These are phyloP conservation scores for Sphyrna mokarran DNA, from an alignment of 2,113 vertebrate species.

Conservation along the genomic window DNA sequence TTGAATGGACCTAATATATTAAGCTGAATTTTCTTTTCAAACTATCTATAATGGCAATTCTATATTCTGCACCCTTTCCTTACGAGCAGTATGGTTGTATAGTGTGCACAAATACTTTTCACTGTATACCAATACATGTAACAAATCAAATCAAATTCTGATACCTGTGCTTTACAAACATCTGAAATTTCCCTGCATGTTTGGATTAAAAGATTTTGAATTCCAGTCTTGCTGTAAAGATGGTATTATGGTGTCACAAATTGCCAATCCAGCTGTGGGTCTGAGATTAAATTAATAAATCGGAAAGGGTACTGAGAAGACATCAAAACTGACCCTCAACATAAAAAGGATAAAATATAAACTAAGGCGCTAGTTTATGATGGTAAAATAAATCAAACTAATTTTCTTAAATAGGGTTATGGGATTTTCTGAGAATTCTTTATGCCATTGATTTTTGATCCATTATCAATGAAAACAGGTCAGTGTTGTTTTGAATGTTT, in stretches of 20 bases:
- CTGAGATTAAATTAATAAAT: neutral
- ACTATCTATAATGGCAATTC: too few relatives aligned
- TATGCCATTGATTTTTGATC: neutral
- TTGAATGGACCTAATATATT: too few relatives aligned
- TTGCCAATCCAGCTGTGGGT: neutral
- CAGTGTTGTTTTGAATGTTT: neutral
- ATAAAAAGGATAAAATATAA: neutral
- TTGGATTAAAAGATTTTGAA: neutral
- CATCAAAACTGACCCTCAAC: neutral
- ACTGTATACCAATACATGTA: too few relatives aligned
- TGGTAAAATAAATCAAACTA: neutral
- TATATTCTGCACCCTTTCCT: too few relatives aligned
- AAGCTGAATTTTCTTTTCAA: too few relatives aligned
- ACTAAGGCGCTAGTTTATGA: neutral
- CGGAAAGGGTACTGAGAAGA: neutral
- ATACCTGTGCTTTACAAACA: neutral
- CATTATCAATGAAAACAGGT: neutral
- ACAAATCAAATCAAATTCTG: too few relatives aligned
- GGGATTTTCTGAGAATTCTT: neutral
- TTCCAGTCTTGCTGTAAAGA: neutral
- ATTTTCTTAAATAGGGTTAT: neutral
- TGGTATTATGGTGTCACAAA: neutral
- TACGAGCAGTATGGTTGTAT: too few relatives aligned
- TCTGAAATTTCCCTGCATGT: neutral
- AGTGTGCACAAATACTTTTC: too few relatives aligned